Conservation (phyloP, 2,797 vertebrate genomes). For the Scyliorhinus canicula region DNA sequence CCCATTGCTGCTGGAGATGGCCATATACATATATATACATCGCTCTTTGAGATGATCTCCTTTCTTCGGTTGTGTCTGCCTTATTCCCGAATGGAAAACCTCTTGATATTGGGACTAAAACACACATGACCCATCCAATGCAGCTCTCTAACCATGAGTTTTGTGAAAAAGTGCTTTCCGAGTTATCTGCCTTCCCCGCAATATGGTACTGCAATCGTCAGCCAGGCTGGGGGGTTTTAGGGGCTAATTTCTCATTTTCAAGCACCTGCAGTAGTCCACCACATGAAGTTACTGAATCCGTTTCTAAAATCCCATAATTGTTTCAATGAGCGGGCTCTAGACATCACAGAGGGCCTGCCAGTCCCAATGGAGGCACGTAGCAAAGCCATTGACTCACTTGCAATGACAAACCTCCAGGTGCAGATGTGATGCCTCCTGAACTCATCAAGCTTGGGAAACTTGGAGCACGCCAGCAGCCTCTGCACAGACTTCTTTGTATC, state of each 20-base stretch:
- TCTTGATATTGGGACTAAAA: background rate
- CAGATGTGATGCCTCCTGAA: no score
- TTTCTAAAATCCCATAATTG: background rate
- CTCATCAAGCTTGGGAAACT: no score
- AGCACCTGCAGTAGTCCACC: background rate
- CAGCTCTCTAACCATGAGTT: background rate
- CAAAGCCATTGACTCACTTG: no score
- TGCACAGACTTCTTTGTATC: no score
- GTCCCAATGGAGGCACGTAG: no score
- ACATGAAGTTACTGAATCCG: background rate
- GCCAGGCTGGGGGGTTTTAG: background rate
- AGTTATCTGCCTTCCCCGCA: background rate
- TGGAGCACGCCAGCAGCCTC: no score
- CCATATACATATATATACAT: background rate
- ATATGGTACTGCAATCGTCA: background rate
- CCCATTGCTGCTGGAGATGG: background rate
- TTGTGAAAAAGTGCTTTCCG: background rate
- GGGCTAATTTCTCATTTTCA: background rate
- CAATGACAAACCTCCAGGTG: no score
- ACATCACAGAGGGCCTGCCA: no score
- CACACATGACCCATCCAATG: background rate
- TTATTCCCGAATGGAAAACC: background rate
- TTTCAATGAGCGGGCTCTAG: background rate
- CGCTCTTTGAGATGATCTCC: background rate
- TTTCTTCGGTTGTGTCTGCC: background rate